Base-by-base conservation (phyloP, 2,797 vertebrate species). In the Hemibagrus guttatus region DNA sequence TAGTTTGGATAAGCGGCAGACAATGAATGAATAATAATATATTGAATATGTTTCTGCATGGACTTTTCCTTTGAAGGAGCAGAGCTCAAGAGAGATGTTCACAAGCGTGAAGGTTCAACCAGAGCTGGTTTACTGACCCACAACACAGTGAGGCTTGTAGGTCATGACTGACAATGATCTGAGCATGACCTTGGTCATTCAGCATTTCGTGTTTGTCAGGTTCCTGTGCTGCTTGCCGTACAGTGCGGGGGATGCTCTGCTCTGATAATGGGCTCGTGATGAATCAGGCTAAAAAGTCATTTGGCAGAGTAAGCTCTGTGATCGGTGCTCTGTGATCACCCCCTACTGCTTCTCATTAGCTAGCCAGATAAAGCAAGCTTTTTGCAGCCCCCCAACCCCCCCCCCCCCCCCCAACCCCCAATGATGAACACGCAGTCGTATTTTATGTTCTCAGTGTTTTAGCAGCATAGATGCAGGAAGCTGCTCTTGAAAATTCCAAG, bases 231-330 rank as follows among this genome's bases (percentile, higher is more conserved):
- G 84, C 31, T 54, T 63, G 84, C 89, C 88, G 84, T 91, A 92
- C 88, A 85, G 85, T 91, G 91, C 88, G 84, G 87, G 81, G 79
- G 88, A 92, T 91, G 87, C 91, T 88, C 81, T 11, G 89, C 87
- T 66, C 87, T 39, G 88, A 93, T 93, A 88, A 87, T 75, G 26
- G 79, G 31, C n/a, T 54, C 17, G 84, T 91, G 92, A 93, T 94
- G 91, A 95, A 93, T 94, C 90, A 92, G 92, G 91, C 61, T 87
- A 89, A 90, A 87, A 85, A 93, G 91, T 93, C 90, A 93, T 93
- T 92, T 91, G 89, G 87, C 89, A 92, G 92, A 91, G 91, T 91
- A 88, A 89, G 92, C 91, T 93, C 91, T 49, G 46, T 49, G 46
- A 87, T 92, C 90, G 91, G 92, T 92, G 86, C 89, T 71, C 85